Percentiles rank a stretch among this genome's conserved stretches.
phyloP scores from a whole-genome alignment of 2,113 vertebrate species.

The Daboia siamensis region DNA sequence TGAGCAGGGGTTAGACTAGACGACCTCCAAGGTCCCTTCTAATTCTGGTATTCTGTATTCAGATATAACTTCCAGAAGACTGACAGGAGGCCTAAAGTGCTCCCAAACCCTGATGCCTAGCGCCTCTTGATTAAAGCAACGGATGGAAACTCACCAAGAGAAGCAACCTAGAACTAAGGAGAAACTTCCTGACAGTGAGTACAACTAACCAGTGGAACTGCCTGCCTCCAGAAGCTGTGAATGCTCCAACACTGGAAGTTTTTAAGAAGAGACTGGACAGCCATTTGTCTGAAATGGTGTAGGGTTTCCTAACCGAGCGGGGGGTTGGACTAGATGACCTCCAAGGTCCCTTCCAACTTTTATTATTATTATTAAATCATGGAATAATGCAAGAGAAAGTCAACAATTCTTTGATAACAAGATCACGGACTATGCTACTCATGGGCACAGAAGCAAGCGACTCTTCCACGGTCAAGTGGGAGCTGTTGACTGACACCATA shows the following conservation, averaged over 20 bases:
- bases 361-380: neutral
- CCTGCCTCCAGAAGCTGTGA: too few relatives aligned
- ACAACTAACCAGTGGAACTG: too few relatives aligned
- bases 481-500: neutral
- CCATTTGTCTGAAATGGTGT: too few relatives aligned
- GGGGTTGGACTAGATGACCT: too few relatives aligned
- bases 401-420: neutral
- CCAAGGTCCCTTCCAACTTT: too few relatives aligned
- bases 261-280: too few relatives aligned
- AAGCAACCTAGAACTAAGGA: too few relatives aligned
- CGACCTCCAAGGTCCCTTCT: neutral
- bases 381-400: neutral
- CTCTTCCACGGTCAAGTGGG: neutral
- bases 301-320: too few relatives aligned
- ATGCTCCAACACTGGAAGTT: too few relatives aligned
- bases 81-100: neutral
- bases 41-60: too few relatives aligned
- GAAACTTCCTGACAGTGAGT: too few relatives aligned
- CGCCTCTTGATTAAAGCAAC: neutral
- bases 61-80: neutral
- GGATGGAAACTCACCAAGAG: too few relatives aligned
- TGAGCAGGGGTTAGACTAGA: neutral
- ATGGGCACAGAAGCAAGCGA: neutral
- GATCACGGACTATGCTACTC: neutral
- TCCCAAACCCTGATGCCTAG: neutral